Base-by-base conservation (phyloP, 2,888 invertebrate species). In the Cephus runcator region DNA sequence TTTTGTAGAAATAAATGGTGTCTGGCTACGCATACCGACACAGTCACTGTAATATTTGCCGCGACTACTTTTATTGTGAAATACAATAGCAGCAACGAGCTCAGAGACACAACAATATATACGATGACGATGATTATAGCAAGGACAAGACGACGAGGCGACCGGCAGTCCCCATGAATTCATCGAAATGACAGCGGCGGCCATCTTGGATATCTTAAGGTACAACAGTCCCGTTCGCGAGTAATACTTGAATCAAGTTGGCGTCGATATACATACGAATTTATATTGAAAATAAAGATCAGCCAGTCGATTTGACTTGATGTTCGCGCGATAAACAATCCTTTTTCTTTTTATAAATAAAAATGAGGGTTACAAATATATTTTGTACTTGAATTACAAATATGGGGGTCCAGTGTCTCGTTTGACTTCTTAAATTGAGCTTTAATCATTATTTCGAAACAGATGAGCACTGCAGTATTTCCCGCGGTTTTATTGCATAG, bases 401-500 rank as follows among this genome's bases (percentile, higher is more conserved):
- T 56, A 56, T 56, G 9, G 9, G 9, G 23, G 1, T 56, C 9
- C 56, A 23, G 2, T 9, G 23, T 9, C 9, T 56, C 56, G 56
- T 9, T 56, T 9, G 23, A 9, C 2, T 56, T 56, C 6, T 56
- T 23, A 56, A 56, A 15, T 6, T 23, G 9, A 23, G 9, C 56
- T 23, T 56, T 9, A 23, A 56, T 56, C 6, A 23, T 23, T 56
- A 56, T 56, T 56, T 9, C 23, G 56, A 56, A 56, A 56, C 56
- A 23, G 23, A 56, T 56, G 71, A 71, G 71, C 1, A 71, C 23
- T 71, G 33, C 33, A 34, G 33, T 34, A 34, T 71, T 71, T 71
- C 71, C 31, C 71, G 71, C 31, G 71, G 71, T 71, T 71, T 71
- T 71, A 71, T 71, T 71, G 71, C 71, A 34, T 34, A 71, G 71